These are phyloP conservation scores for Huso huso DNA, from an alignment of 2,797 vertebrate species.

Conservation along the genomic window DNA sequence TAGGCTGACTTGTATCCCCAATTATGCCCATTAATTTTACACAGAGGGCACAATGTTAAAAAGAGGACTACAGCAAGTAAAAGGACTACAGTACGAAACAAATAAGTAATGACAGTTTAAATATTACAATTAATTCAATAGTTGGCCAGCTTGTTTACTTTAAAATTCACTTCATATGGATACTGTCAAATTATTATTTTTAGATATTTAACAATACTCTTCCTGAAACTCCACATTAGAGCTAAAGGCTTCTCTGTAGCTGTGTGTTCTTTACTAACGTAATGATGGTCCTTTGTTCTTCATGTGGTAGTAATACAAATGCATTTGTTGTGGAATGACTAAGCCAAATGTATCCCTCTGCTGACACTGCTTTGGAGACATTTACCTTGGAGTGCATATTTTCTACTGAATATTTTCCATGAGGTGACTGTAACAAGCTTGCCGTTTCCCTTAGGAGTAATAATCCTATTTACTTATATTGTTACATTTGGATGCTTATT, in stretches of 20 bases:
- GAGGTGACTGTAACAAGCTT: constrained; percentile 34
- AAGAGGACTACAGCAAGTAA: no score
- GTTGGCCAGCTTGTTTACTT: background rate
- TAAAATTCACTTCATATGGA: background rate
- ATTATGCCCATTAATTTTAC: no score
- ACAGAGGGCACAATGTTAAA: no score
- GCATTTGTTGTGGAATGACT: constrained; percentile 22
- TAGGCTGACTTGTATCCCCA: no score
- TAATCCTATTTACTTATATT: constrained; percentile 50
- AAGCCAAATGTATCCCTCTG: constrained; percentile 18
- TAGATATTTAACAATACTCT: constrained; percentile 26
- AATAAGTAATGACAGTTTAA: no score
- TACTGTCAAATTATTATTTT: constrained; percentile 9
- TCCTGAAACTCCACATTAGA: constrained; percentile 18
- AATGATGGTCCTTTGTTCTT: constrained; percentile 10
- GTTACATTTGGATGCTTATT: constrained; percentile 44
- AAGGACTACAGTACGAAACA: no score
- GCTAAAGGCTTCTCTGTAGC: constrained; percentile 23
- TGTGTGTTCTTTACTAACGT: constrained; percentile 13
- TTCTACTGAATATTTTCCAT: constrained; percentile 24
- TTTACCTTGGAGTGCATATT: constrained; percentile 14
- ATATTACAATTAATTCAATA: no score
- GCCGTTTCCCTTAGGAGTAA: constrained; percentile 41
- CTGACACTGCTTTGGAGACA: constrained; percentile 13
- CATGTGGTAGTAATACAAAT: constrained; percentile 7